A percentile compares a stretch with the other conserved stretches of the same genome.
Conservation (phyloP, 2,888 invertebrate species). For the Pterobdella sp. region DNA sequence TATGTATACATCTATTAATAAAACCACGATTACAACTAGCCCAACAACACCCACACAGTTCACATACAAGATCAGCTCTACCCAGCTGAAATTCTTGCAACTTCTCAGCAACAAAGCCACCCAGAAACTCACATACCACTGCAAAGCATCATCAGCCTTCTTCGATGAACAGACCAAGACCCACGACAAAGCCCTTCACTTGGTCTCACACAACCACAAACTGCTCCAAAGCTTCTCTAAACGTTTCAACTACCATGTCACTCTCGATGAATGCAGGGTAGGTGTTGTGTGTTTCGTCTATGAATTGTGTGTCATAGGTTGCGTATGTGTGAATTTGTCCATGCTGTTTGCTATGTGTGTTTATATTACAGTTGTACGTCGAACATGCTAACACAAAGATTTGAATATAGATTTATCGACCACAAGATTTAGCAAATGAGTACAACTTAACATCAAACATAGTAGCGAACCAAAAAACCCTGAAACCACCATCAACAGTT, state of each 20-base stretch:
- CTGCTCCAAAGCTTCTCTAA: slow-evolving; percentile 31
- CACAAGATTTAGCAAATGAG: too few relatives aligned
- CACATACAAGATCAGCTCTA: slow-evolving; percentile 75
- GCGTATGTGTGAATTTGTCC: too few relatives aligned
- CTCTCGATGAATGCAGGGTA: slow-evolving; percentile 38
- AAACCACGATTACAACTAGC: neutral
- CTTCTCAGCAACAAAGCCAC: slow-evolving; percentile 67
- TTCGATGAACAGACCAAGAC: slow-evolving; percentile 61
- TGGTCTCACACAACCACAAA: slow-evolving; percentile 36
- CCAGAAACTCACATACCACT: slow-evolving; percentile 81
- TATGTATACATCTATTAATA: too few relatives aligned
- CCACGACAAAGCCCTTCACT: slow-evolving; percentile 56
- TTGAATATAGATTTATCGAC: too few relatives aligned
- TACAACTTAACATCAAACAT: too few relatives aligned
- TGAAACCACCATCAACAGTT: slow-evolving; percentile 38
- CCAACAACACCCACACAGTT: slow-evolving; percentile 56
- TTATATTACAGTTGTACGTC: too few relatives aligned
- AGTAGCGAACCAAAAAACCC: neutral
- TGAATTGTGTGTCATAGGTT: too few relatives aligned
- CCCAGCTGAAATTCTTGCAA: slow-evolving; percentile 77
- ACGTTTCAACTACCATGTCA: slow-evolving; percentile 34
- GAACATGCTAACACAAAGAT: too few relatives aligned
- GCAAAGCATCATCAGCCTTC: slow-evolving; percentile 74
- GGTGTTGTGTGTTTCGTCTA: too few relatives aligned
- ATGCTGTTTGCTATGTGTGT: too few relatives aligned